Evolutionary conservation across 2,113 vertebrate genomes (phyloP).

Genomic region (Globicephala melas): DNA sequence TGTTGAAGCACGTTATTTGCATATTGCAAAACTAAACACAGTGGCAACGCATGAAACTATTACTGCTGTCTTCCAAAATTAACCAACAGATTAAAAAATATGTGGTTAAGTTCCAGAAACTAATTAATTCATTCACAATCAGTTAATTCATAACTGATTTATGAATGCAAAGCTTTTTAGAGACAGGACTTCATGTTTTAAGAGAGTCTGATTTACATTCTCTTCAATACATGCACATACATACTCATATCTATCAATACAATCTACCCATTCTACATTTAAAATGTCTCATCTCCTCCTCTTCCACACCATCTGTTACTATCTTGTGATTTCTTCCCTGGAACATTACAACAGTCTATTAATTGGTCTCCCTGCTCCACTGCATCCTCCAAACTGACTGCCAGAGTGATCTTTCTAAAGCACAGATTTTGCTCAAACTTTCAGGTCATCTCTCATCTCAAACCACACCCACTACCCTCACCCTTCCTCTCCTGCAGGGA

Average conservation of each 20-base stretch:
- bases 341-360: background rate
- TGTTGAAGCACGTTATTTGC: background rate
- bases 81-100: background rate
- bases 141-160: background rate
- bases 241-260: background rate
- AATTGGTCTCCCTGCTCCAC: background rate
- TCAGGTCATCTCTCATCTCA: background rate
- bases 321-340: background rate
- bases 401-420: background rate
- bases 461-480: background rate
- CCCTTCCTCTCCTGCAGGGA: background rate
- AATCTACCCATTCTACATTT: background rate
- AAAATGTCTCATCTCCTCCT: background rate
- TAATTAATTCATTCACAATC: no score
- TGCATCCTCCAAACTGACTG: background rate
- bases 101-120: background rate
- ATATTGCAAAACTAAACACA: conserved; percentile 17
- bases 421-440: background rate
- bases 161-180: background rate
- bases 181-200: background rate
- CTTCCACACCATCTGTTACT: conserved; percentile 6
- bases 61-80: background rate
- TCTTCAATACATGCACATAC: background rate
- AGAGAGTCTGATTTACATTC: background rate
- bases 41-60: background rate